A percentile compares a stretch with the other conserved stretches of the same genome.
Evolutionary conservation across 1,140 invertebrate genomes (phyloP).

Genomic region (Drosophila nikananu): DNA sequence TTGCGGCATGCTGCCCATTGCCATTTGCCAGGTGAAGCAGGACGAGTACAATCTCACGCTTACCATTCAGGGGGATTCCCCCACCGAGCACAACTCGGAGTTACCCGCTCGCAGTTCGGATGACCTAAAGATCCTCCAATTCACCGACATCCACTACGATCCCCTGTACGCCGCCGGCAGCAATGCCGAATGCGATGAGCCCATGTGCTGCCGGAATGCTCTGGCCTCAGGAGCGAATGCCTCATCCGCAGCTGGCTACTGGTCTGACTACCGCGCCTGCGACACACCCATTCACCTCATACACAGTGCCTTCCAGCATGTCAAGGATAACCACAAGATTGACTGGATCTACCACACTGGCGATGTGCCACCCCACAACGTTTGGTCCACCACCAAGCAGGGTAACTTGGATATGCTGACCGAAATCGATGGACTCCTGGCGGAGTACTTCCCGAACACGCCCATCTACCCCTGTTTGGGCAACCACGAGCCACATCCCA

Average conservation of each 20-base stretch:
- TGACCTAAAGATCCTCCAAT: conserved; percentile 88
- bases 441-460: conserved; percentile 88
- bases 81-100: conserved; percentile 49
- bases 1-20: conserved; percentile 72
- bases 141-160: conserved; percentile 94
- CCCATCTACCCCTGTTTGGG: conserved; percentile 91
- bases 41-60: conserved; percentile 55
- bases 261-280: conserved; percentile 91
- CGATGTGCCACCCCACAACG: conserved; percentile 92
- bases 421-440: conserved; percentile 87
- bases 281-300: conserved; percentile 90
- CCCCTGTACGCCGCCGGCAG: conserved; percentile 88
- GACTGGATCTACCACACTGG: conserved; percentile 94
- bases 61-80: conserved; percentile 41
- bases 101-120: conserved; percentile 43
- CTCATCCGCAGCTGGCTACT: conserved; percentile 87
- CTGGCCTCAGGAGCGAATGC: conserved; percentile 20
- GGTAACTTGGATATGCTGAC: conserved; percentile 89
- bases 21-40: conserved; percentile 60
- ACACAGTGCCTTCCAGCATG: conserved; percentile 87
- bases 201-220: conserved; percentile 90
- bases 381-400: conserved; percentile 91
- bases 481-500: conserved; percentile 95
- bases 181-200: conserved; percentile 89
- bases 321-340: conserved; percentile 87